Evolutionary conservation across 2,113 vertebrate genomes (phyloP).

Genomic region (Natator depressus): DNA sequence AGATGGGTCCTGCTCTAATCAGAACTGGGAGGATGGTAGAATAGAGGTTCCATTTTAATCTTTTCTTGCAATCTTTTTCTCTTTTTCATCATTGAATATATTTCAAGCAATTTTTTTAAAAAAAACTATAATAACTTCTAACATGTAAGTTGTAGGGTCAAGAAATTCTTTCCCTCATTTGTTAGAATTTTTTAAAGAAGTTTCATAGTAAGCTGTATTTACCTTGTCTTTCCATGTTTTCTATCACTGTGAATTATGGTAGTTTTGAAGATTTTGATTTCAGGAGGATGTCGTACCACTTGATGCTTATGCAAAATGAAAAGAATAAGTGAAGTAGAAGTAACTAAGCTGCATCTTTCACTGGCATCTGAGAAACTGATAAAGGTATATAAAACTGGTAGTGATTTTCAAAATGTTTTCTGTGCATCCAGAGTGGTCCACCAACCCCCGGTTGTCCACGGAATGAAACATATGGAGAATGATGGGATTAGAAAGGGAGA

Average conservation of each 20-base stretch:
- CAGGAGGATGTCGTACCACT: neutral
- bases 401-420: neutral
- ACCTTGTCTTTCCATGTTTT: neutral
- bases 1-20: neutral
- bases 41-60: neutral
- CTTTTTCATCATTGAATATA: neutral
- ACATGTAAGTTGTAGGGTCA: neutral
- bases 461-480: neutral
- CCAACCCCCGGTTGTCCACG: neutral
- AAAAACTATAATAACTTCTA: neutral
- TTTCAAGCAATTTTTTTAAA: neutral
- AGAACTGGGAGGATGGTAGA: neutral
- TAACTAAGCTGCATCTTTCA: neutral
- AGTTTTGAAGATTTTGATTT: neutral
- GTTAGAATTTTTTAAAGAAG: neutral
- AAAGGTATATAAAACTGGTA: neutral
- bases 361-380: neutral
- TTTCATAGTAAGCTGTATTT: neutral
- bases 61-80: neutral
- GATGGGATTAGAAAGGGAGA: neutral
- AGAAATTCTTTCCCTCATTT: neutral
- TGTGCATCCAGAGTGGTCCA: neutral
- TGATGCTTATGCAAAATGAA: neutral
- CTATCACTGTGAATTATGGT: neutral
- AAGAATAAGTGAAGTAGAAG: neutral